Conservation (phyloP, 2,113 vertebrate genomes). For the Nothobranchius kuhntae region DNA sequence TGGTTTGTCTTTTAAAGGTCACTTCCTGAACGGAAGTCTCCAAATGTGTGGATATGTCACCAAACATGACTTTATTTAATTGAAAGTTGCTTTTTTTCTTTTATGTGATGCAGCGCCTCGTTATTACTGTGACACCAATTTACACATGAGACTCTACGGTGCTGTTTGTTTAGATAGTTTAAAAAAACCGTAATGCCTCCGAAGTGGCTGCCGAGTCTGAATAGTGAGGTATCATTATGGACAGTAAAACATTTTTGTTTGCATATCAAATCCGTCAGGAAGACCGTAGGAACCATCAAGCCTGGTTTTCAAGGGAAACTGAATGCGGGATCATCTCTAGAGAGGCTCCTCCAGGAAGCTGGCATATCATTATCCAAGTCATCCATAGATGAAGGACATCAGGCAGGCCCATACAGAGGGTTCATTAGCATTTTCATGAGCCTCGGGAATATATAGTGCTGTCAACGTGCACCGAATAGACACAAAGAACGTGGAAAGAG, state of each 20-base stretch:
- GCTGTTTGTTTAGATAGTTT: neutral
- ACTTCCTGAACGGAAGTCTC: neutral
- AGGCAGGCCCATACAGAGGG: neutral
- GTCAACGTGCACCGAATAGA: neutral
- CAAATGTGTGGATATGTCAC: neutral
- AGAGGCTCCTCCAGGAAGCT: neutral
- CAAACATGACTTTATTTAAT: neutral
- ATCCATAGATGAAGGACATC: neutral
- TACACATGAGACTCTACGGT: neutral
- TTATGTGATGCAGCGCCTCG: too few relatives aligned
- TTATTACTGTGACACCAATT: neutral
- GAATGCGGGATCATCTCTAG: neutral
- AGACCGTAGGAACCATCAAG: neutral
- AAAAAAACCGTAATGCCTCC: neutral
- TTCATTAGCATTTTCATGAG: neutral
- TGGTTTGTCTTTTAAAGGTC: slow-evolving; percentile 7
- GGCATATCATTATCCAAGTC: neutral
- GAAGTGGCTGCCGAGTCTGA: neutral
- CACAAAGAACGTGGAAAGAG: neutral
- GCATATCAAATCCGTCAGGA: neutral
- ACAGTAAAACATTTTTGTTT: neutral
- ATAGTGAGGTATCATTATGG: neutral
- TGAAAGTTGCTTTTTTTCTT: too few relatives aligned
- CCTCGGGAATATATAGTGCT: too few relatives aligned
- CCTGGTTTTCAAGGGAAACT: neutral